A percentile compares a stretch with the other conserved stretches of the same genome.
These are phyloP conservation scores for Epizoanthus stellaris DNA, from an alignment of 92 coral and sea anemone species.

Conservation along the genomic window DNA sequence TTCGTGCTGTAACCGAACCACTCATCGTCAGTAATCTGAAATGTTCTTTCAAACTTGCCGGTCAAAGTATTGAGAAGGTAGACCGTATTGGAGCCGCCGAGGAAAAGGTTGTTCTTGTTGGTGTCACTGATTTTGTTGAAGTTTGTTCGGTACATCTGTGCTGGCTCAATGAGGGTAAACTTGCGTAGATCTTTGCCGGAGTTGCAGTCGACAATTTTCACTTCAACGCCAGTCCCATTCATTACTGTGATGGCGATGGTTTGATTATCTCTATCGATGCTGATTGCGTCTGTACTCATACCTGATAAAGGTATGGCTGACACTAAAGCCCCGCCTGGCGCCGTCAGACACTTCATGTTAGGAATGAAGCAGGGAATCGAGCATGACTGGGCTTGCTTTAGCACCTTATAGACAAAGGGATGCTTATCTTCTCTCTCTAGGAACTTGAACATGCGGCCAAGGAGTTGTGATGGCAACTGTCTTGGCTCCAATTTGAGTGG, in stretches of 20 bases:
- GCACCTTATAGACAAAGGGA: slow-evolving; percentile 79
- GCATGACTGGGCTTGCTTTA: slow-evolving; percentile 76
- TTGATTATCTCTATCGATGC: slow-evolving; percentile 85
- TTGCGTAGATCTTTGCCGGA: slow-evolving; percentile 80
- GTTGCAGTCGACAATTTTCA: slow-evolving; percentile 80
- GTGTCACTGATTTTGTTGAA: slow-evolving; percentile 72
- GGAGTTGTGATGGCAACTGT: slow-evolving; percentile 91
- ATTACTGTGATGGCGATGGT: slow-evolving; percentile 74
- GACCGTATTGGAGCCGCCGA: slow-evolving; percentile 81
- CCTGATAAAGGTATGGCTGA: slow-evolving; percentile 81
- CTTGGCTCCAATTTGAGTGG: slow-evolving; percentile 81
- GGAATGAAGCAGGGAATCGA: slow-evolving; percentile 88
- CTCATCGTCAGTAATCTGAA: slow-evolving; percentile 79
- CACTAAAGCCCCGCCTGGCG: slow-evolving; percentile 94
- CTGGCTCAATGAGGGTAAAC: slow-evolving; percentile 85
- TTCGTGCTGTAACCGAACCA: slow-evolving; percentile 69
- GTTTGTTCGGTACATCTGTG: slow-evolving; percentile 66
- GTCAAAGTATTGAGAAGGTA: slow-evolving; percentile 80
- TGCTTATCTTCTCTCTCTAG: slow-evolving; percentile 70
- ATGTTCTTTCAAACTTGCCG: slow-evolving; percentile 77
- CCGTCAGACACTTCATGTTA: slow-evolving; percentile 86
- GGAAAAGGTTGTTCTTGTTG: slow-evolving; percentile 63
- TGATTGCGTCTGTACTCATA: slow-evolving; percentile 59
- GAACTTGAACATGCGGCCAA: slow-evolving; percentile 93
- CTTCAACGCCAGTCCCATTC: slow-evolving; percentile 72